These are phyloP conservation scores for Mesorhabditis spiculigera DNA, from an alignment of 2,888 invertebrate genomes.

Conservation along the genomic window DNA sequence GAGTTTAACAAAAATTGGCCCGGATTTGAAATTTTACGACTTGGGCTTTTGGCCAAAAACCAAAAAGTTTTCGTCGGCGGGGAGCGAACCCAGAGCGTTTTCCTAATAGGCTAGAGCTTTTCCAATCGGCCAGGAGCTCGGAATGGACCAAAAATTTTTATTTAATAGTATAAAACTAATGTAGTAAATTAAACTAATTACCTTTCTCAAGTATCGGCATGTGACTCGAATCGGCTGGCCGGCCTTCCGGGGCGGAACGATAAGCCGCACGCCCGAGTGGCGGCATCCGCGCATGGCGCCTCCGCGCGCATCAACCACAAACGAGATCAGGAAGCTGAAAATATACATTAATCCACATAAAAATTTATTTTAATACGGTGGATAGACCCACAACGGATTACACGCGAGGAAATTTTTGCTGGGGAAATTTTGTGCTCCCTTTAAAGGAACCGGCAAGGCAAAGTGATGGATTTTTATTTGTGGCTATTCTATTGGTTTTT, in stretches of 20 bases:
- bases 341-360: not conserved
- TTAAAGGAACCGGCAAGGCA: not conserved
- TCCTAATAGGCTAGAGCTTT: too few species aligned
- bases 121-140: too few species aligned
- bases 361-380: not conserved
- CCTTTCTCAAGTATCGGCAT: slow-evolving; percentile 82
- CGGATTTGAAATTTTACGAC: too few species aligned
- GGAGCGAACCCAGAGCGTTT: too few species aligned
- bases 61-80: too few species aligned
- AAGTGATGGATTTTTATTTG: not conserved
- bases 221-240: slow-evolving; percentile 95
- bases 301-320: slow-evolving; percentile 97
- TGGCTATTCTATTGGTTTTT: too few species aligned
- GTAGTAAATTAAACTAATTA: slow-evolving; percentile 48
- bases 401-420: not conserved
- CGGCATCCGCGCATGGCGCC: slow-evolving; percentile 98
- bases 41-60: too few species aligned
- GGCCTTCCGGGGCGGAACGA: slow-evolving; percentile 93
- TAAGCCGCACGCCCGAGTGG: slow-evolving; percentile 94
- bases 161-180: too few species aligned
- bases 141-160: not conserved
- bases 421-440: not conserved
- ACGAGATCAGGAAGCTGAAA: slow-evolving; percentile 85
- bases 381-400: not conserved
- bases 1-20: too few species aligned